A percentile compares a stretch with the other conserved stretches of the same genome.
Evolutionary conservation across 2,888 invertebrate genomes (phyloP).

Genomic region (Phengaris arion): DNA sequence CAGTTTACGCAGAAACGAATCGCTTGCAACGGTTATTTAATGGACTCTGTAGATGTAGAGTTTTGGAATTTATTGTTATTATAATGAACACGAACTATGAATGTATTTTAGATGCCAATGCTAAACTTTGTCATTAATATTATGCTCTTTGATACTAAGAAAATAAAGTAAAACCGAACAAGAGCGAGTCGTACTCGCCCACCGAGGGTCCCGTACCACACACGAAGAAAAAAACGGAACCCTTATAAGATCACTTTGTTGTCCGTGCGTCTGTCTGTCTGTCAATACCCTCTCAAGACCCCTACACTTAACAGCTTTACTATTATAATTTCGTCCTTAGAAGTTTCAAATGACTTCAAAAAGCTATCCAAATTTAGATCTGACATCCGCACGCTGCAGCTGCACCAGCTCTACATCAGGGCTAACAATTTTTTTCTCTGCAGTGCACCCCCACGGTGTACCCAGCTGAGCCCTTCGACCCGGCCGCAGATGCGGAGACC

Average conservation of each 20-base stretch:
- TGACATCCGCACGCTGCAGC: too few species aligned
- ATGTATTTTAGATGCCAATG: background rate
- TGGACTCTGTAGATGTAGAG: background rate
- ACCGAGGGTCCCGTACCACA: too few species aligned
- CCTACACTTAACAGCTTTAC: too few species aligned
- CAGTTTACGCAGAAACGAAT: slow-evolving; percentile 5
- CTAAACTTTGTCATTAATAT: background rate
- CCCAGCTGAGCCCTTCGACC: slow-evolving; percentile 92
- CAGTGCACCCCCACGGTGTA: slow-evolving; percentile 94
- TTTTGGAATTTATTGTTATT: background rate
- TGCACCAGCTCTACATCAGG: background rate
- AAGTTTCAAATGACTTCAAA: too few species aligned
- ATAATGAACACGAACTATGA: background rate
- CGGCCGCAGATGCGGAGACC: slow-evolving; percentile 89
- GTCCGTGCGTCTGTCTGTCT: too few species aligned
- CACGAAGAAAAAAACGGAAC: too few species aligned
- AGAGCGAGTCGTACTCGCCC: too few species aligned
- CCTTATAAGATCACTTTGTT: too few species aligned
- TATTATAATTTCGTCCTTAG: too few species aligned
- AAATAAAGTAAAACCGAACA: too few species aligned
- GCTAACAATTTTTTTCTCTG: slow-evolving; percentile 38
- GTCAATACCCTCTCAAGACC: too few species aligned
- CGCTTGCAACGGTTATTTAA: slow-evolving; percentile 13
- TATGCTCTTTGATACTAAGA: background rate
- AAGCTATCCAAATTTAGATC: too few species aligned